These are phyloP conservation scores for Felis catus DNA, from an alignment of 2,113 vertebrate genomes.

Conservation along the genomic window DNA sequence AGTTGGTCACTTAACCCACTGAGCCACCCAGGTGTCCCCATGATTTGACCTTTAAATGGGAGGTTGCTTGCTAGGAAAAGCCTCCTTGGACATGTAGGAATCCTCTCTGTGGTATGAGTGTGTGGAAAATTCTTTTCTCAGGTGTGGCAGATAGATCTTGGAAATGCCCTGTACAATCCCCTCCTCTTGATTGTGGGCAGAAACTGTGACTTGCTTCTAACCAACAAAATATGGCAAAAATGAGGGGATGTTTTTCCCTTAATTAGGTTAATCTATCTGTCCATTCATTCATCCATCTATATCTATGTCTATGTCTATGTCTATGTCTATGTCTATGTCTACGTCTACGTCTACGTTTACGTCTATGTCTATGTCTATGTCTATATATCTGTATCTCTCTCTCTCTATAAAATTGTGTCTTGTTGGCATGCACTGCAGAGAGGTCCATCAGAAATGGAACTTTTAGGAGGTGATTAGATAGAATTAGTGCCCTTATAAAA, in stretches of 20 bases:
- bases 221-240: not conserved
- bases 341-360: fast-evolving
- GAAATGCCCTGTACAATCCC: not conserved
- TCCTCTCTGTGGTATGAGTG: not conserved
- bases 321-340: no score
- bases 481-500: not conserved
- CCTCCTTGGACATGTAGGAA: not conserved
- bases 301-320: no score
- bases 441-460: not conserved
- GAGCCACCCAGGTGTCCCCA: no score
- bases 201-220: not conserved
- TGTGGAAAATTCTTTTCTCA: not conserved
- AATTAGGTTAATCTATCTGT: not conserved
- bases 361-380: fast-evolving
- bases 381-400: no score
- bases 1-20: no score
- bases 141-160: not conserved
- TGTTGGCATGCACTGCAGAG: not conserved
- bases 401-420: not conserved
- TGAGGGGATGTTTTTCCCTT: not conserved
- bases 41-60: not conserved
- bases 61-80: not conserved
- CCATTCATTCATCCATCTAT: not conserved
- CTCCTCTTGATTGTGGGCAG: not conserved
- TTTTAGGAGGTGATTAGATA: not conserved